These are phyloP conservation scores for Cremastinae sp. DNA, from an alignment of 2,888 invertebrate genomes.

Conservation along the genomic window DNA sequence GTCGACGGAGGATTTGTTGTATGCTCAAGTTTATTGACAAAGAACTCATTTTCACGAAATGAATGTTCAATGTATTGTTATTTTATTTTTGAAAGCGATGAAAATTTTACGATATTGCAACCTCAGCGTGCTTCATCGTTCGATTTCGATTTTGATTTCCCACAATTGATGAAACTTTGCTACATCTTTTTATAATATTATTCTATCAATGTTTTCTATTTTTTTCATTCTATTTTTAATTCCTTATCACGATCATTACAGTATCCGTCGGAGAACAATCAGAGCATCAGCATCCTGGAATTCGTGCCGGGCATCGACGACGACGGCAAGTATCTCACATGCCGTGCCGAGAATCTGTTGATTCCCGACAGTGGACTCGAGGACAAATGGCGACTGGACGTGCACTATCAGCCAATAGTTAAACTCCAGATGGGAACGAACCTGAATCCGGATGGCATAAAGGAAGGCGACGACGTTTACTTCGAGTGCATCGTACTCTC, in stretches of 20 bases:
- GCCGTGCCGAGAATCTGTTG: constrained; percentile 92
- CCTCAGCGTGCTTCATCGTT: too few relatives aligned
- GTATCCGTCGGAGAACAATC: constrained; percentile 90
- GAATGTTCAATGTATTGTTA: too few relatives aligned
- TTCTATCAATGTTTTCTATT: background rate
- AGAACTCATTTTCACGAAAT: too few relatives aligned
- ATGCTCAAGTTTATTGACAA: too few relatives aligned
- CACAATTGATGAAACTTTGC: background rate
- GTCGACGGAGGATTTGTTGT: too few relatives aligned
- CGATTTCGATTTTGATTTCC: too few relatives aligned
- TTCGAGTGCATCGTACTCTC: constrained; percentile 93
- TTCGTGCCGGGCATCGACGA: constrained; percentile 92
- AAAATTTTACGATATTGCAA: too few relatives aligned
- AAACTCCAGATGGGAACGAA: constrained; percentile 91
- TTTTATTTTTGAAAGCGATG: too few relatives aligned
- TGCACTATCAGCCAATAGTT: constrained; percentile 94
- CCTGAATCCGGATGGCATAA: constrained; percentile 92
- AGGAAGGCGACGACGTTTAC: constrained; percentile 94
- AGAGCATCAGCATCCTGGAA: constrained; percentile 90
- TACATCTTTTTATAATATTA: background rate
- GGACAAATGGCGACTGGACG: constrained; percentile 93
- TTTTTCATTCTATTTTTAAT: constrained; percentile 35
- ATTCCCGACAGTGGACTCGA: constrained; percentile 91
- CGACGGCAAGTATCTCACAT: constrained; percentile 93
- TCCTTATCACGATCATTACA: constrained; percentile 78